A percentile compares a stretch with the other conserved stretches of the same genome.
phyloP scores from a whole-genome alignment of 2,888 invertebrate species.

The Rutpela maculata region DNA sequence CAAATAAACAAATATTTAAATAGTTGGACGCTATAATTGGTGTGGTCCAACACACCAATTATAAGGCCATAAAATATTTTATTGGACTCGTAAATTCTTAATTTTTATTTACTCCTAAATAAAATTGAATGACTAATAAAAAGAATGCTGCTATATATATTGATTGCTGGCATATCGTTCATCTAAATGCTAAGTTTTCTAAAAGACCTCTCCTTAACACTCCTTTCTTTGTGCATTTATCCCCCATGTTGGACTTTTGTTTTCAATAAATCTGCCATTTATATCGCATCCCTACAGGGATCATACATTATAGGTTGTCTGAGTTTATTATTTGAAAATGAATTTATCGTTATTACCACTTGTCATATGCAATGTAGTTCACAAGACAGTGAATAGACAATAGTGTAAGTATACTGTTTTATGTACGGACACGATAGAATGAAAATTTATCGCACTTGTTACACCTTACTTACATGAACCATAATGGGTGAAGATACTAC shows the following conservation, averaged over 20 bases:
- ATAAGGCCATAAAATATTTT: constrained; percentile 29
- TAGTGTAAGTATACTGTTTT: constrained; percentile 38
- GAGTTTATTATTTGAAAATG: constrained; percentile 47
- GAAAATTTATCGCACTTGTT: constrained; percentile 33
- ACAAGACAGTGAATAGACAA: constrained; percentile 43
- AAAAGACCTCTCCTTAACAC: background rate
- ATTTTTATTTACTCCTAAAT: constrained; percentile 26
- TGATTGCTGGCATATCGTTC: background rate
- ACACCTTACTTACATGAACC: constrained; percentile 20
- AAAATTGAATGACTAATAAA: constrained; percentile 4
- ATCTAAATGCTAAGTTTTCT: background rate
- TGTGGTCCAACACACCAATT: constrained; percentile 21
- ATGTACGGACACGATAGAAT: constrained; percentile 14
- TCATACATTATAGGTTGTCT: constrained; percentile 27
- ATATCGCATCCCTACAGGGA: constrained; percentile 21
- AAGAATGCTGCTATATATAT: background rate
- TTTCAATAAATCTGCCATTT: constrained; percentile 27
- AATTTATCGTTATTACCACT: constrained; percentile 51
- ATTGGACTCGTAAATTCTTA: constrained; percentile 20
- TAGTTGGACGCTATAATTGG: background rate
- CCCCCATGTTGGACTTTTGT: constrained; percentile 10
- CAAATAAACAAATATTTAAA: constrained; percentile 5
- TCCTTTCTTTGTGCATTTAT: background rate
- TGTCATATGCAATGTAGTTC: constrained; percentile 45
- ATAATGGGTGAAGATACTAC: constrained; percentile 28